phyloP scores from a whole-genome alignment of 2,113 vertebrate genomes.

The Piprites chloris region DNA sequence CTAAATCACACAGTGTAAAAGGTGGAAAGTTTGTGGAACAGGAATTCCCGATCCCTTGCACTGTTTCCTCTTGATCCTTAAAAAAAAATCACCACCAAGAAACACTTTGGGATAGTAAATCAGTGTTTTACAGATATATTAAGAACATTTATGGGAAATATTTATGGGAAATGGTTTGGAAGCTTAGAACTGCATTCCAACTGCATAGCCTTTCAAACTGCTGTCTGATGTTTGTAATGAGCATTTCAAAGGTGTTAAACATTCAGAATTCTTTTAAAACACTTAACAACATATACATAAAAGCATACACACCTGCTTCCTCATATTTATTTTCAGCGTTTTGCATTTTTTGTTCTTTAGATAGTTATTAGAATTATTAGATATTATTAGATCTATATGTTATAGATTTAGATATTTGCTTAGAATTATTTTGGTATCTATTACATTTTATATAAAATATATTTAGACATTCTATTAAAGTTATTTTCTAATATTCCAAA shows the following conservation, averaged over 20 bases:
- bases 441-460: neutral
- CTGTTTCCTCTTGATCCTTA: neutral
- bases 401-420: no score
- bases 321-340: neutral
- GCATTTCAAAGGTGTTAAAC: neutral
- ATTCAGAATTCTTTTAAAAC: neutral
- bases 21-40: neutral
- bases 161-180: neutral
- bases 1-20: neutral
- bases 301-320: neutral
- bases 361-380: neutral
- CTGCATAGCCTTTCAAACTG: neutral
- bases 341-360: neutral
- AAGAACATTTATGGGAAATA: neutral
- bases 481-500: neutral
- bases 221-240: neutral
- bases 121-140: neutral
- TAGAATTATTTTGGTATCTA: neutral
- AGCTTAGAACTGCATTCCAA: neutral
- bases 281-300: neutral
- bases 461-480: neutral
- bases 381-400: no score
- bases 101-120: neutral
- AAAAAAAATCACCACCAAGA: neutral
- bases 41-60: neutral